phyloP scores from a whole-genome alignment of 2,888 invertebrate genomes.

The Heteropelma amictum region DNA sequence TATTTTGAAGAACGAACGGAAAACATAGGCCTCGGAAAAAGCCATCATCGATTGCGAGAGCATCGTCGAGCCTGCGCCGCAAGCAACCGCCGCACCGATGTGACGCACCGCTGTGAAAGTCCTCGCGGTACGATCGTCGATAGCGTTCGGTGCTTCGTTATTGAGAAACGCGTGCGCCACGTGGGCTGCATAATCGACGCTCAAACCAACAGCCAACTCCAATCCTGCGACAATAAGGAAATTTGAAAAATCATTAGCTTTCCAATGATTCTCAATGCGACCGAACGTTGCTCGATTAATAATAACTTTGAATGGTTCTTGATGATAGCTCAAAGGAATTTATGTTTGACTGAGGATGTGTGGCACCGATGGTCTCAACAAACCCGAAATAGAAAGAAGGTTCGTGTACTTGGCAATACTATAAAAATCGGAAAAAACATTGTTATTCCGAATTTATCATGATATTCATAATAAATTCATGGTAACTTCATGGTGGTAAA shows the following conservation, averaged over 20 bases:
- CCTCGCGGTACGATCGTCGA: slow-evolving; percentile 78
- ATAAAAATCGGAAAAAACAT: too few species aligned
- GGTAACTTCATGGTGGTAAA: too few species aligned
- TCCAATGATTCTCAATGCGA: too few species aligned
- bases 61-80: slow-evolving; percentile 88
- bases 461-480: too few species aligned
- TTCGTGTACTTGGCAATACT: too few species aligned
- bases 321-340: too few species aligned
- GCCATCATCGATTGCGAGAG: slow-evolving; percentile 85
- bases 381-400: too few species aligned
- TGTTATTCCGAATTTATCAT: too few species aligned
- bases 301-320: too few species aligned
- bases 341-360: too few species aligned
- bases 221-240: slow-evolving; percentile 74
- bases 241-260: neutral
- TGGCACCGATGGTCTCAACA: too few species aligned
- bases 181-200: slow-evolving; percentile 91
- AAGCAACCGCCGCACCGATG: slow-evolving; percentile 87
- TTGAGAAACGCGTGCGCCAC: slow-evolving; percentile 90
- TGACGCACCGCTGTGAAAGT: slow-evolving; percentile 83
- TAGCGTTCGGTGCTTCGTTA: slow-evolving; percentile 79
- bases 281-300: too few species aligned
- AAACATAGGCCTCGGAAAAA: slow-evolving; percentile 87
- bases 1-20: slow-evolving; percentile 87
- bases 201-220: slow-evolving; percentile 89